Percentiles rank a stretch among this genome's conserved stretches.
Conservation (phyloP, 1,140 invertebrate species). For the Berghia stephanieae region DNA sequence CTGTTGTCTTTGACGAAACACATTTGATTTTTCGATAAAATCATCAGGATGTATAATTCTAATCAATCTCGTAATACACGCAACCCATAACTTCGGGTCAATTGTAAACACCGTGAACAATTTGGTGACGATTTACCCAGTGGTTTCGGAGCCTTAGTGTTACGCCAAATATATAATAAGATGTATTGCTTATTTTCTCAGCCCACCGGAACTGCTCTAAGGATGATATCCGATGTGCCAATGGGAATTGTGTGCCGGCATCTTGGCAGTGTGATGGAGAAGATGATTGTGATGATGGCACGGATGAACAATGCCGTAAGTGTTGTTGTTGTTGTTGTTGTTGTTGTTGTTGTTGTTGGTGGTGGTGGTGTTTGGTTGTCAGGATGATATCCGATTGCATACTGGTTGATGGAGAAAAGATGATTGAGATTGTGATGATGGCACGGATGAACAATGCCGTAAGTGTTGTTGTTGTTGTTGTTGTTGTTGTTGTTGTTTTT, state of each 20-base stretch:
- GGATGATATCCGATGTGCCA: constrained; percentile 62
- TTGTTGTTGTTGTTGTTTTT: no score
- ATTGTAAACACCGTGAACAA: no score
- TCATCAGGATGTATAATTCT: no score
- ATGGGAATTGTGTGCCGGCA: constrained; percentile 80
- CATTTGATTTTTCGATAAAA: no score
- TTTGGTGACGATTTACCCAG: neutral
- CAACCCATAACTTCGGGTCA: no score
- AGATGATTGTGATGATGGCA: constrained; percentile 55
- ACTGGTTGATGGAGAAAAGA: neutral
- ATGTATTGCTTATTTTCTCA: constrained; percentile 24
- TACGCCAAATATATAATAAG: neutral
- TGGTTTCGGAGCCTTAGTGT: neutral
- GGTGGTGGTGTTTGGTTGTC: neutral
- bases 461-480: neutral
- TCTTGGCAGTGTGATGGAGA: constrained; percentile 76
- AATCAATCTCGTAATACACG: no score
- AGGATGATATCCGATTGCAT: neutral
- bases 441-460: neutral
- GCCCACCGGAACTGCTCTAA: constrained; percentile 53
- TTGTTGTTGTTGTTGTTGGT: neutral
- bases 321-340: neutral
- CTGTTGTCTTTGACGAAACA: no score
- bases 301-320: constrained; percentile 59
- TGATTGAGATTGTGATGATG: neutral